phyloP scores from a whole-genome alignment of 2,888 invertebrate genomes.

The Sipunculus nudus region DNA sequence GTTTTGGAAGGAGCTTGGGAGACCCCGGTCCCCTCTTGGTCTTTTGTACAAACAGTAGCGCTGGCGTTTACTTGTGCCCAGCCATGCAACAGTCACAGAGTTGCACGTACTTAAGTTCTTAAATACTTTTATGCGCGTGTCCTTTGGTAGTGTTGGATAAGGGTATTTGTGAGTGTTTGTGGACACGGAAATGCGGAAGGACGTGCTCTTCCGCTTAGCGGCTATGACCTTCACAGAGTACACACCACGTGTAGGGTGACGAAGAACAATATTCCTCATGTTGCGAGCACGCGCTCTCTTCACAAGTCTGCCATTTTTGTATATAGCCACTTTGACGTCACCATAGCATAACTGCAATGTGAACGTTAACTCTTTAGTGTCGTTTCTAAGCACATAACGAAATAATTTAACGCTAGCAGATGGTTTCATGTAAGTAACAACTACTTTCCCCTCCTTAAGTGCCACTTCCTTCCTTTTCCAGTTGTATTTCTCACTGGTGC shows the following conservation, averaged over 20 bases:
- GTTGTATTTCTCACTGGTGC: constrained; percentile 49
- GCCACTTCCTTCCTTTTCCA: constrained; percentile 23
- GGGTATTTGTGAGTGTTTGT: constrained; percentile 40
- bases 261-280: too few species aligned
- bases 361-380: constrained; percentile 21
- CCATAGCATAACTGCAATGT: constrained; percentile 16
- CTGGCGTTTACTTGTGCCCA: constrained; percentile 54
- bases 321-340: constrained; percentile 4
- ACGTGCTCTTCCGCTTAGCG: not conserved
- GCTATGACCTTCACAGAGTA: too few species aligned
- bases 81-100: constrained; percentile 62
- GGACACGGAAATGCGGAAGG: constrained; percentile 39
- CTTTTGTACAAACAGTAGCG: constrained; percentile 61
- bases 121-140: constrained; percentile 54
- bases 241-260: too few species aligned
- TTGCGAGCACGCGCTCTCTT: constrained; percentile 4
- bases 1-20: too few species aligned
- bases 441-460: constrained; percentile 46
- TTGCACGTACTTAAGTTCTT: constrained; percentile 55
- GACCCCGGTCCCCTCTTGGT: too few species aligned
- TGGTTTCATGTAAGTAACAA: constrained; percentile 42
- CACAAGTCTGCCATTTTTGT: constrained; percentile 2
- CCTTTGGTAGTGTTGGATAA: constrained; percentile 54
- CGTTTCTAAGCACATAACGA: constrained; percentile 38
- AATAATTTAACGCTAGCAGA: constrained; percentile 28